Percentiles rank a stretch among this genome's conserved stretches.
phyloP scores from a whole-genome alignment of 2,888 invertebrate species.

The Crepidodera aurea region DNA sequence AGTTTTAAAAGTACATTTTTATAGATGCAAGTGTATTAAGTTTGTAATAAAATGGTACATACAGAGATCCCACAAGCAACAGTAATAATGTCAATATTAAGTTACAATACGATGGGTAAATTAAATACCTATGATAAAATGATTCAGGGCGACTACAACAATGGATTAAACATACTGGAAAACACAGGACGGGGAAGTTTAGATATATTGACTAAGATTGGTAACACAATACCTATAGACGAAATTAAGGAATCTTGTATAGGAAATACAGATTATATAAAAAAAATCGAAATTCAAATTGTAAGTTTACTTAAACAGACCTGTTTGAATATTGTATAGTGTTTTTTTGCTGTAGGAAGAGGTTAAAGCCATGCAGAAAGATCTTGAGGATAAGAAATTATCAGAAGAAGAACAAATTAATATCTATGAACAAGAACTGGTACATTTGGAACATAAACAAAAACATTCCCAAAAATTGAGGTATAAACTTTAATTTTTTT shows the following conservation, averaged over 20 bases:
- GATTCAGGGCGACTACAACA: too few relatives aligned
- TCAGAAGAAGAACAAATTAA: conserved; percentile 14
- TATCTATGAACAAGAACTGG: conserved; percentile 3
- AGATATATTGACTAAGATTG: too few relatives aligned
- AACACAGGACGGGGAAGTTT: too few relatives aligned
- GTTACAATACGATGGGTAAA: too few relatives aligned
- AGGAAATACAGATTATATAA: not conserved
- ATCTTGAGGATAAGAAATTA: not conserved
- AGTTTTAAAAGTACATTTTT: too few relatives aligned
- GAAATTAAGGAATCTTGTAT: not conserved
- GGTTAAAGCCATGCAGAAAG: conserved; percentile 1
- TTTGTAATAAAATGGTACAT: too few relatives aligned
- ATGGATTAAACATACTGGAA: too few relatives aligned
- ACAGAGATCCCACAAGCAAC: too few relatives aligned
- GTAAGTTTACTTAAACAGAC: not conserved
- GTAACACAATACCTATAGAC: not conserved
- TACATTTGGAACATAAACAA: conserved; percentile 9
- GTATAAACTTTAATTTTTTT: conserved; percentile 1
- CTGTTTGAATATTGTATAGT: too few relatives aligned
- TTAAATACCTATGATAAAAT: too few relatives aligned
- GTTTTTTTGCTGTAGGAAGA: conserved; percentile 16
- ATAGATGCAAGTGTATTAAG: too few relatives aligned
- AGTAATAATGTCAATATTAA: too few relatives aligned
- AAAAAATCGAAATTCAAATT: not conserved
- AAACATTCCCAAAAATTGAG: conserved; percentile 11